These are phyloP conservation scores for Genyomyrus donnyi DNA, from an alignment of 2,113 vertebrate genomes.

Conservation along the genomic window DNA sequence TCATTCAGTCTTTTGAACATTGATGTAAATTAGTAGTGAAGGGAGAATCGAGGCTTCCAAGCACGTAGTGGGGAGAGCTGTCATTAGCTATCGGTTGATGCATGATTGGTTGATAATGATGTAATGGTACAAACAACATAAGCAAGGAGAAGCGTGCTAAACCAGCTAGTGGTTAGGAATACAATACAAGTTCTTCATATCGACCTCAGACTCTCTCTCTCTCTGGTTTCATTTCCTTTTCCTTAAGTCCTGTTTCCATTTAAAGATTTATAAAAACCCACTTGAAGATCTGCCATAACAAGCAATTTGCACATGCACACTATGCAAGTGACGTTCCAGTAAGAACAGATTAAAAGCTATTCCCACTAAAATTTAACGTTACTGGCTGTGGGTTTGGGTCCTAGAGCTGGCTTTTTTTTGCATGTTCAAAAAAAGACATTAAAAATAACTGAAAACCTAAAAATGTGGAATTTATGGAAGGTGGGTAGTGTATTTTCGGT, in stretches of 20 bases:
- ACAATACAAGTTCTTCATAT: neutral
- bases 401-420: neutral
- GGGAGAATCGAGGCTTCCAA: neutral
- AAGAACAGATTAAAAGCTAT: neutral
- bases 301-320: neutral
- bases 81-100: neutral
- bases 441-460: neutral
- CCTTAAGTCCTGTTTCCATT: neutral
- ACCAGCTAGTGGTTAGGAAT: neutral
- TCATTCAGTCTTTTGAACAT: neutral
- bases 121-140: neutral
- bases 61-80: neutral
- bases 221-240: neutral
- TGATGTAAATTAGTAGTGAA: neutral
- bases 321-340: neutral
- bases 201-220: neutral
- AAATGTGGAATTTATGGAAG: neutral
- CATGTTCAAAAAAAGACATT: neutral
- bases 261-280: neutral
- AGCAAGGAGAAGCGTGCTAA: neutral
- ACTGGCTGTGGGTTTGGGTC: neutral
- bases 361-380: neutral
- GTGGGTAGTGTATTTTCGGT: neutral
- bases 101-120: neutral
- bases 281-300: neutral